Base-by-base conservation (phyloP, 1,140 invertebrate genomes). In the Manduca sexta region DNA sequence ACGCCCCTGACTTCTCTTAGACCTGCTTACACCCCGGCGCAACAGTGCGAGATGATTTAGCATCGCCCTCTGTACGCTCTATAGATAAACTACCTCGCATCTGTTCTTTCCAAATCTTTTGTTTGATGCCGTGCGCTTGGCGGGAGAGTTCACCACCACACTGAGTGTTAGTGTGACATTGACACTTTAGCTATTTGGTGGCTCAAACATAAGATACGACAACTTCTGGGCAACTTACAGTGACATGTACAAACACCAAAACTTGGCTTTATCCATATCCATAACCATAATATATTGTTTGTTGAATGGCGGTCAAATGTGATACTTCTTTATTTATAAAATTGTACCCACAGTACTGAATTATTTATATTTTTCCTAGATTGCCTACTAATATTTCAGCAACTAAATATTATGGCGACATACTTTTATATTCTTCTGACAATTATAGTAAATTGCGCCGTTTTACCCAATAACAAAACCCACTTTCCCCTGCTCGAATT, bases 141-240 rank as follows among this genome's bases (percentile, higher is more conserved):
- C 74, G 72, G 77, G 74, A 75, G 18, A 38, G 21, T 48, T 80
- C 77, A 82, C 77, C 79, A 78, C 77, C 17, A 16, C 11, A 35
- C 3, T n/a, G 11, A n/a, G 4, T 13, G n/a, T 35, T 35, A 13
- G 42, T 45, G 8, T 5, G 4, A 26, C 4, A 26, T 26, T 26
- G 4, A 26, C 8, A 5, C 21, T 26, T 5, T 26, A 26, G 8
- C 21, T 26, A 37, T 45, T n/a, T 34, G 64, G 67, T 74, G 79
- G 82, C 79, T 74, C 74, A 85, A 85, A 85, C 82, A 85, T 80
- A 80, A 80, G 82, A 85, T 81, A 64, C 45, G n/a, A 62, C 57
- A 67, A 83, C 74, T 69, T 80, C 74, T 74, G 77, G 74, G 78
- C 79, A 79, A 68, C 34, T 63, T 71, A 83, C 77, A 83, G 76